Evolutionary conservation across 2,113 vertebrate genomes (phyloP), one percentile per base, ranked within the genome.

Genomic region (Pitta sordida): DNA sequence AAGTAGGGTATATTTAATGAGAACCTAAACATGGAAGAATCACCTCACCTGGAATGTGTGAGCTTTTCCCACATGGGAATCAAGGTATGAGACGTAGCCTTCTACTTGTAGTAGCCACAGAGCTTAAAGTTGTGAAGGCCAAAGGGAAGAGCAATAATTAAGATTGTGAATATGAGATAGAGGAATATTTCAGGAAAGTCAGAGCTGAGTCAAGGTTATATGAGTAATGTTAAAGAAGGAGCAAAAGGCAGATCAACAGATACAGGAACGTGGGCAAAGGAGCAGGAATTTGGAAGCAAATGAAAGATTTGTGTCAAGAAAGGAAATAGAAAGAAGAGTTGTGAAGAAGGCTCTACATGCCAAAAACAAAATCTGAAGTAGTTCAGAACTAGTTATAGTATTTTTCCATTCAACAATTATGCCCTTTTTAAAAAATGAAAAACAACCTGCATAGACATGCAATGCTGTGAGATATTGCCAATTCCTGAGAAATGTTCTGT

Each of bases 121-220:
- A 69, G 34, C 78, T 82, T 34, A 8, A 53, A 49, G 39, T 18
- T 53, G 58, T 0, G 0, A 82, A 76, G 78, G 71, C 93, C 71
- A 90, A 93, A 94, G n/a, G 82, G 67, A 94, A 64, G 22, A 85
- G 71, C 30, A 2, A 51, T 48, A 91, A 89, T 93, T 93, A 85
- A 73, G 43, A 63, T 19, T 73, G 37, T 37, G 27, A 92, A 73
- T 63, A 70, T 44, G 46, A 92, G 86, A 91, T 68, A 77, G 49
- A 69, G 16, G n/a, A 93, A 27, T 82, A 85, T 74, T 94, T 92
- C 62, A 88, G 78, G 75, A 77, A 92, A 94, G 84, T 73, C 93
- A 94, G 90, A 96, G 82, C 89, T 90, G 93, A 96, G 89, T 96
- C 95, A 96, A 96, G 89, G 82, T 94, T 94, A 79, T 59, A 86